Conservation (phyloP, 1,140 invertebrate species). For the Papilio dardanus region DNA sequence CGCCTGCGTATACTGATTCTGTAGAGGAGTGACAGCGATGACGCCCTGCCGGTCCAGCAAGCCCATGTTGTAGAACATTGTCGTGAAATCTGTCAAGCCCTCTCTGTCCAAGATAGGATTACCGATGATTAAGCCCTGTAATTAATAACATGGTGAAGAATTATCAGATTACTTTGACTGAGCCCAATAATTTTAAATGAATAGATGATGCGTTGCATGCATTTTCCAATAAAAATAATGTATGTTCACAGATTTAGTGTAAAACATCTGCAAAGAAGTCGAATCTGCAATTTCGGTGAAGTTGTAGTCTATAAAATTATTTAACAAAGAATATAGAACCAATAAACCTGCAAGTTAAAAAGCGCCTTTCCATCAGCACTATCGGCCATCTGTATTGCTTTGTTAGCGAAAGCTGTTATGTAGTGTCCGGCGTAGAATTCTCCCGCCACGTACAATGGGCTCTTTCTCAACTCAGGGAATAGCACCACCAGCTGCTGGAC, state of each 20-base stretch:
- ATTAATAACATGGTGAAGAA: no score
- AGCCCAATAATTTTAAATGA: no score
- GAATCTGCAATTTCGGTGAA: no score
- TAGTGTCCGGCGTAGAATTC: slow-evolving; percentile 94
- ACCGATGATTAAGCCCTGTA: slow-evolving; percentile 84
- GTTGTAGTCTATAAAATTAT: no score
- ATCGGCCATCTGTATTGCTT: slow-evolving; percentile 83
- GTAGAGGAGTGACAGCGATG: slow-evolving; percentile 49
- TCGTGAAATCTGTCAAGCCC: slow-evolving; percentile 83
- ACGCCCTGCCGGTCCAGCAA: slow-evolving; percentile 78
- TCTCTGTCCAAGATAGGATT: slow-evolving; percentile 85
- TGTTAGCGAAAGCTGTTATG: slow-evolving; percentile 88
- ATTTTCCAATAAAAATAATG: no score
- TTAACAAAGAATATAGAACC: no score
- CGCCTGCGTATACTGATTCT: slow-evolving; percentile 52
- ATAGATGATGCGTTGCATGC: no score
- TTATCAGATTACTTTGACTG: no score
- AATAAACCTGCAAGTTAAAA: slow-evolving; percentile 57
- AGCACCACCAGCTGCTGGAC: slow-evolving; percentile 88
- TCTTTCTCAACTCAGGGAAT: slow-evolving; percentile 85
- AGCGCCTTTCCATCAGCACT: slow-evolving; percentile 24
- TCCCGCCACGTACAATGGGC: slow-evolving; percentile 89
- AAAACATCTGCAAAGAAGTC: no score
- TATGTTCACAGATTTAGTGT: no score
- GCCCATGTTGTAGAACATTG: slow-evolving; percentile 85